Conservation (phyloP, 2,888 invertebrate genomes). For the Cancer borealis region DNA sequence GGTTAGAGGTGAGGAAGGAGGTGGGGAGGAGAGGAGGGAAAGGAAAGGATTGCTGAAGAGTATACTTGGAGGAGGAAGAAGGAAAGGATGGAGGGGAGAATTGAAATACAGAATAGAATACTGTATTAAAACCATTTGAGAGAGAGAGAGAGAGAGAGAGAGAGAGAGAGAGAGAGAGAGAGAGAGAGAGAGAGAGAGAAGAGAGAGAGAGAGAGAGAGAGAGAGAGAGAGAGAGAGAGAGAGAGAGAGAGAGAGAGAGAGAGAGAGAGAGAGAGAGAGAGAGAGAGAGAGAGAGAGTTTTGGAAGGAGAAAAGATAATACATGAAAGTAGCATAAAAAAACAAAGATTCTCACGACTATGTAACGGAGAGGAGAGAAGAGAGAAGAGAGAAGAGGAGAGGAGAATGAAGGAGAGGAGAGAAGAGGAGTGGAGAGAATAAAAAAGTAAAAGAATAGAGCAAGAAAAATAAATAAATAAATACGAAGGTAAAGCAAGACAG, state of each 20-base stretch:
- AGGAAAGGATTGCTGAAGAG: not conserved
- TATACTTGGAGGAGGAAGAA: not conserved
- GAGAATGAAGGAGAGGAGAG: not conserved
- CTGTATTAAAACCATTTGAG: not conserved
- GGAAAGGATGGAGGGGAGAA: not conserved
- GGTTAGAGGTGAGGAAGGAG: not conserved
- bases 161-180: not conserved
- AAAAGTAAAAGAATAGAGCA: not conserved
- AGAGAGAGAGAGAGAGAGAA: not conserved
- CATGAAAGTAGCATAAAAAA: not conserved
- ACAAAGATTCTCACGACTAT: too few relatives aligned
- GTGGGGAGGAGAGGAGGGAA: not conserved
- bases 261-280: slow-evolving; percentile 5
- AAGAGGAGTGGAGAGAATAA: not conserved
- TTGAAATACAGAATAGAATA: not conserved
- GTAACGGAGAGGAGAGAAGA: too few relatives aligned
- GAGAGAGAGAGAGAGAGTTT: too few relatives aligned
- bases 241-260: not conserved
- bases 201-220: not conserved
- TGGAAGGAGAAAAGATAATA: not conserved
- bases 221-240: not conserved
- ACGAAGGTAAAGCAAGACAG: not conserved
- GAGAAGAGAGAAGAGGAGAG: too few relatives aligned
- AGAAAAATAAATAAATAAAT: not conserved
- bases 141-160: not conserved